phyloP scores from a whole-genome alignment of 2,797 vertebrate genomes.

The Coracias cyanogaster region DNA sequence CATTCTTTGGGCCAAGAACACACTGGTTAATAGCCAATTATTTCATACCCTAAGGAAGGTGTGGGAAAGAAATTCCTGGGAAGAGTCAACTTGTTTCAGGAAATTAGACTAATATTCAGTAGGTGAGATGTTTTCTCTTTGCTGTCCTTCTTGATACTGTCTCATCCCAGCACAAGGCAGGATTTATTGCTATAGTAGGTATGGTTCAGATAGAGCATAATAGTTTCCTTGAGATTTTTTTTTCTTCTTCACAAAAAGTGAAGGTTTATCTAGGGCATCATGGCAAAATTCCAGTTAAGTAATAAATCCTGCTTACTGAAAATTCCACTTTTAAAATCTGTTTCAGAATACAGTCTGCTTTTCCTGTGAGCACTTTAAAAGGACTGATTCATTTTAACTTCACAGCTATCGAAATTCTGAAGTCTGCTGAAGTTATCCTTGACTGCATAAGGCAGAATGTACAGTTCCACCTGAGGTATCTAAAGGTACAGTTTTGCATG shows the following conservation, averaged over 20 bases:
- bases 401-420: neutral
- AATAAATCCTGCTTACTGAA: slow-evolving; percentile 39
- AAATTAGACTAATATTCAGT: slow-evolving; percentile 25
- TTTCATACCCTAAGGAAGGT: slow-evolving; percentile 50
- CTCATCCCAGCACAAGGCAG: neutral
- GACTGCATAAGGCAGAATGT: neutral
- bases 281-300: neutral
- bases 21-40: slow-evolving; percentile 47
- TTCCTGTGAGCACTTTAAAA: neutral
- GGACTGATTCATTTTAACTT: neutral
- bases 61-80: slow-evolving; percentile 6
- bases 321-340: neutral
- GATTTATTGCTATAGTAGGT: neutral
- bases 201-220: neutral
- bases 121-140: slow-evolving; percentile 42
- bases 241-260: neutral
- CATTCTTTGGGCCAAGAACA: slow-evolving; percentile 28
- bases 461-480: neutral
- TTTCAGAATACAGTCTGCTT: neutral
- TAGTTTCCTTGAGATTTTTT: neutral
- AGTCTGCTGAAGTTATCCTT: neutral
- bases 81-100: slow-evolving; percentile 20
- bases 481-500: neutral
- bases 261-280: neutral
- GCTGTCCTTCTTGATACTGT: neutral